These are phyloP conservation scores for Blera fallax DNA, from an alignment of 2,888 invertebrate species.

Conservation along the genomic window DNA sequence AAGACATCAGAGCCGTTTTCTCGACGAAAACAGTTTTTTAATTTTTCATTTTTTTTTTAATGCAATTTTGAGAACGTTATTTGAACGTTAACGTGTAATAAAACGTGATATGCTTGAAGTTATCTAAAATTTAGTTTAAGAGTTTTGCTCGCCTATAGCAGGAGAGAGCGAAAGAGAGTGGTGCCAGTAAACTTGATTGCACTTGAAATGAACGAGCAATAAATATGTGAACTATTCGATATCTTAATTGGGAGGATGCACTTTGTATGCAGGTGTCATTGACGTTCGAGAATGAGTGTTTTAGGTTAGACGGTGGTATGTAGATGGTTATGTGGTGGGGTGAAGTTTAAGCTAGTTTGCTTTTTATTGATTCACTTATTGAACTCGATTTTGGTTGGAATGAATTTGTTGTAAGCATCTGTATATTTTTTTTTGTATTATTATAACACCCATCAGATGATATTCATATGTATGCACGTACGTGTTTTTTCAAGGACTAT, in stretches of 20 bases:
- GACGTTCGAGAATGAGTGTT: neutral
- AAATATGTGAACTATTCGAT: constrained; percentile 45
- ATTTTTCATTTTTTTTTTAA: constrained; percentile 19
- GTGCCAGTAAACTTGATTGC: constrained; percentile 26
- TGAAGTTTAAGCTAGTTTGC: too few species aligned
- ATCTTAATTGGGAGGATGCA: constrained; percentile 63
- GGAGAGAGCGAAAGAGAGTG: neutral
- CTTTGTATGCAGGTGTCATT: constrained; percentile 48
- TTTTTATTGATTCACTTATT: too few species aligned
- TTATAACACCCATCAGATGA: too few species aligned
- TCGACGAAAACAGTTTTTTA: neutral
- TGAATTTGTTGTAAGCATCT: too few species aligned
- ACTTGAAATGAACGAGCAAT: constrained; percentile 34
- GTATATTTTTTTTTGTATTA: too few species aligned
- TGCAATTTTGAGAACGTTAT: constrained; percentile 55
- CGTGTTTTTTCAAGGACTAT: too few species aligned
- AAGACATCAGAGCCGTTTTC: constrained; percentile 32
- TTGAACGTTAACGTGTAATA: constrained; percentile 58
- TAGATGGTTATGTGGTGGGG: neutral
- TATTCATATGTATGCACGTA: too few species aligned
- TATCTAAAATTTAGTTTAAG: constrained; percentile 61
- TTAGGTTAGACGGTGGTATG: neutral
- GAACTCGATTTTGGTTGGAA: too few species aligned
- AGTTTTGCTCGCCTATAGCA: constrained; percentile 6
- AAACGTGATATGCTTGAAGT: constrained; percentile 70